A percentile compares a stretch with the other conserved stretches of the same genome.
Evolutionary conservation across 2,888 invertebrate species (phyloP).

Genomic region (Melipona bicolor): DNA sequence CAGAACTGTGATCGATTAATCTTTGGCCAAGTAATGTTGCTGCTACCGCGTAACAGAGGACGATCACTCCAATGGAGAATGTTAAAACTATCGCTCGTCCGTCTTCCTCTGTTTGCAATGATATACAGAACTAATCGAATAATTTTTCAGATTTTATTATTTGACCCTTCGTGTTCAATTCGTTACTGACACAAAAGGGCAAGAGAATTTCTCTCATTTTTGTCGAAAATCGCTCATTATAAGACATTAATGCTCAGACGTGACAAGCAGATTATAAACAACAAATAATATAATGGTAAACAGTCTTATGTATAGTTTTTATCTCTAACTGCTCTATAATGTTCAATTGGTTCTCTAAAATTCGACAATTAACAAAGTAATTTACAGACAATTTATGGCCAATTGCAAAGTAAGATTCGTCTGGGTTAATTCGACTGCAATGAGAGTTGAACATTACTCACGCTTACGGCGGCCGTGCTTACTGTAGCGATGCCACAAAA

Average conservation of each 20-base stretch:
- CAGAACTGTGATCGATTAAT: neutral
- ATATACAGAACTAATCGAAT: neutral
- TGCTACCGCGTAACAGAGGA: accelerated
- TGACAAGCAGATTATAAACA: too few species aligned
- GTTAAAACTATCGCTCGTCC: neutral
- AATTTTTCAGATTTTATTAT: neutral
- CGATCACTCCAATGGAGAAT: accelerated
- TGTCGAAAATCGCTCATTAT: too few species aligned
- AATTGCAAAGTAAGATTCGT: neutral
- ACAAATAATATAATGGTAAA: too few species aligned
- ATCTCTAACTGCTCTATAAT: too few species aligned
- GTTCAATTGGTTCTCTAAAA: neutral
- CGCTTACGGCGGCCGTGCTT: accelerated
- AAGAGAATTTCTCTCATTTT: neutral
- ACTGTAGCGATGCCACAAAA: accelerated
- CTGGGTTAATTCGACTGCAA: neutral
- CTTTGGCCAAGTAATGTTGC: neutral
- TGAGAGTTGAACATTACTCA: neutral
- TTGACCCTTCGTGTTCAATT: neutral
- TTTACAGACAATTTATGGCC: neutral
- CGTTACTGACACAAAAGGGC: neutral
- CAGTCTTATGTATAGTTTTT: too few species aligned
- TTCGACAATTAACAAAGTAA: neutral
- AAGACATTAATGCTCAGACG: too few species aligned
- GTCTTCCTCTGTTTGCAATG: neutral